Evolutionary conservation across 2,888 invertebrate species (phyloP).

Genomic region (Idaea dimidiata): DNA sequence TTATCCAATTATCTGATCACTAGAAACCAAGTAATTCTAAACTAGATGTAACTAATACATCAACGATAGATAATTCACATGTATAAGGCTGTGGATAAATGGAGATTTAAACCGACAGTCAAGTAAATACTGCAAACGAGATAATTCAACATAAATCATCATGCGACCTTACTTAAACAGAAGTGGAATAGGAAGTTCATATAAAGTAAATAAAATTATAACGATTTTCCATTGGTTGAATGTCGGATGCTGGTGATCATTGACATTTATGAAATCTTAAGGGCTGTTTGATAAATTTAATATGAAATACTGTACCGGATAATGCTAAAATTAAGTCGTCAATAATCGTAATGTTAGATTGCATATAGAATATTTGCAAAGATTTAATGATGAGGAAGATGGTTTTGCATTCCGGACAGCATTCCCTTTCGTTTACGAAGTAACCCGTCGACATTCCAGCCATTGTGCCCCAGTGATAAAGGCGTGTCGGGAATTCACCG

Average conservation of each 20-base stretch:
- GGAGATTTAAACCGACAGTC: neutral
- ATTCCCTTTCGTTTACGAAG: slow-evolving; percentile 54
- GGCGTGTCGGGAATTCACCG: slow-evolving; percentile 54
- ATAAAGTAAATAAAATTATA: slow-evolving; percentile 20
- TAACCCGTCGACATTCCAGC: slow-evolving; percentile 46
- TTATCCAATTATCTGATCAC: neutral
- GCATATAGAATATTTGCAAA: slow-evolving; percentile 11
- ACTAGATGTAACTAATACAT: neutral
- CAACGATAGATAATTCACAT: neutral
- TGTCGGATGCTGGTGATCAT: slow-evolving; percentile 23
- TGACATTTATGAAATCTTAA: slow-evolving; percentile 32
- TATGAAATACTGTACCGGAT: slow-evolving; percentile 35
- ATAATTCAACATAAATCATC: slow-evolving; percentile 14
- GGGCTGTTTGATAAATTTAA: slow-evolving; percentile 25
- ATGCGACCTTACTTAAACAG: slow-evolving; percentile 18
- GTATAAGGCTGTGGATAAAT: no score
- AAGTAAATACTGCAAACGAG: neutral
- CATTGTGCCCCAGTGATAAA: slow-evolving; percentile 53
- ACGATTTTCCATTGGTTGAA: slow-evolving; percentile 20
- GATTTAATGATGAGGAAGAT: slow-evolving; percentile 42
- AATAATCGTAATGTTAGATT: neutral
- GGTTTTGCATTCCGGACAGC: slow-evolving; percentile 55
- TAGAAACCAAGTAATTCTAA: neutral
- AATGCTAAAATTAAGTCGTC: slow-evolving; percentile 20
- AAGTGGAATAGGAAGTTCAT: slow-evolving; percentile 23